Conservation (phyloP, 2,113 vertebrate genomes). For the Crocuta crocuta region DNA sequence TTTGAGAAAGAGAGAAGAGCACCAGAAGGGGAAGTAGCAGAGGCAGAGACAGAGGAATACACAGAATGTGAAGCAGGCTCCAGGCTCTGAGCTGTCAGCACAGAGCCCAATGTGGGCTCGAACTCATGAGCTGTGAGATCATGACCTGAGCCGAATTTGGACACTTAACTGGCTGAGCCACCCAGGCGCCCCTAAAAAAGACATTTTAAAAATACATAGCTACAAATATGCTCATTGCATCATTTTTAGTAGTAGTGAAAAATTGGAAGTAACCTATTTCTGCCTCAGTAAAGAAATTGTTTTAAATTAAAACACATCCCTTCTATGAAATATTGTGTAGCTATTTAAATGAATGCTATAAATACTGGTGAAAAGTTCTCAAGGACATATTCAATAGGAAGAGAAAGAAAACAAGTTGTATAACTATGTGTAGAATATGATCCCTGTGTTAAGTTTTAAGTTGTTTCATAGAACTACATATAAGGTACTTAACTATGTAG, state of each 20-base stretch:
- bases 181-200: background rate
- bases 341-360: constrained; percentile 43
- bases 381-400: constrained; percentile 8
- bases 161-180: too few relatives aligned
- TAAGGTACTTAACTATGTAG: background rate
- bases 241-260: constrained; percentile 23
- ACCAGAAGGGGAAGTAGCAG: too few relatives aligned
- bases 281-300: background rate
- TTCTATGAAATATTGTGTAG: background rate
- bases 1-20: too few relatives aligned
- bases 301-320: background rate
- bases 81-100: too few relatives aligned
- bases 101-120: too few relatives aligned
- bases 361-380: background rate
- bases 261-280: constrained; percentile 2
- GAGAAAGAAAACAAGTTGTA: background rate
- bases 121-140: too few relatives aligned
- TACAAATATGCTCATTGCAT: background rate
- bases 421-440: background rate
- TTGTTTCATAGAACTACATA: background rate
- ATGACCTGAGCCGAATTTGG: too few relatives aligned
- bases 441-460: background rate
- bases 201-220: background rate
- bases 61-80: too few relatives aligned
- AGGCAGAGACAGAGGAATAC: too few relatives aligned